Evolutionary conservation across 2,113 vertebrate species (phyloP), one percentile per base, ranked within the genome.

Genomic region (Setophaga kirtlandii): DNA sequence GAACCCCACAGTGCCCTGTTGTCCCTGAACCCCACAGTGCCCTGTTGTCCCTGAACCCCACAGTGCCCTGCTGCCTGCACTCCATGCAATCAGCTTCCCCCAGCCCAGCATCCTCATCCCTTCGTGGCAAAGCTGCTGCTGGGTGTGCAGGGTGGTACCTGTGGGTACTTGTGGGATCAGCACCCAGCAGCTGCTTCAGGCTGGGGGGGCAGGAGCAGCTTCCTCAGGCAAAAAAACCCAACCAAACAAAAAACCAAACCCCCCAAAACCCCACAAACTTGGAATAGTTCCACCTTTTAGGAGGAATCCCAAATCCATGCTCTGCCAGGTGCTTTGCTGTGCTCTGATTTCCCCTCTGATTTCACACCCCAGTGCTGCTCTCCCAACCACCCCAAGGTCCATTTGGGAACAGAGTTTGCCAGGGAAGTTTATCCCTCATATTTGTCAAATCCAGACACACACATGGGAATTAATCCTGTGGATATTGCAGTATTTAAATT

Each of bases 261-360:
- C 11, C 9, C 6, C 8, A 50, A 50, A 52, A 3, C 4, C 25
- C 20, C 46, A 20, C 33, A 47, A 22, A 47, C 47, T 52, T 3
- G 1, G 21, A 6, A 5, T 19, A 15, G 16, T 92, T 39, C 31
- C 4, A 12, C 12, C 27, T 55, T 46, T 28, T 0, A 15, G 33
- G 35, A 65, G n/a, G 41, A 90, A 91, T 30, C 74, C 3, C 80
- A 60, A 24, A 20, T 39, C 47, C 52, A 44, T 20, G 1, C 58
- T 74, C 44, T 23, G 13, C 8, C 82, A 53, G 64, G 60, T 56
- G 62, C 83, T 60, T 56, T 47, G 62, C 87, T 95, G 83, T 3
- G 84, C 93, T 92, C 87, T 53, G 70, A 33, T 25, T 76, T 68
- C 77, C 49, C 31, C 93, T 92, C 87, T 53, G 70, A 33, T 25